Conservation (phyloP, 2,113 vertebrate species). For the Sylvilagus bachmani region DNA sequence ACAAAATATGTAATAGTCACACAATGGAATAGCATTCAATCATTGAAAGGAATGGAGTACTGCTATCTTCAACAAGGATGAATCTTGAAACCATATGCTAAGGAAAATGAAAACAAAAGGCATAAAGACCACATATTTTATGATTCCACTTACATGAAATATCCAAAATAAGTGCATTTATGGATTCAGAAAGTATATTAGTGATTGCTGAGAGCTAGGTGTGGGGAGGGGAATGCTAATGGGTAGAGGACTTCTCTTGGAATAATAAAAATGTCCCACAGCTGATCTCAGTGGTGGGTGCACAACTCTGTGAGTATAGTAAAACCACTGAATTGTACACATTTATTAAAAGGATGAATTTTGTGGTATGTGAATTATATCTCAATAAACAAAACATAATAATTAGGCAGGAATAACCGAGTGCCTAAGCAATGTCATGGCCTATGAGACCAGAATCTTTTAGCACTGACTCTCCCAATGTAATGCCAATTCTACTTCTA, state of each 20-base stretch:
- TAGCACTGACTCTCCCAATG: not conserved
- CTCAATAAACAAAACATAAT: constrained; percentile 29
- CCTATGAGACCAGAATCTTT: not conserved
- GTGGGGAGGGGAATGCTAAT: not conserved
- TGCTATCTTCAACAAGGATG: not conserved
- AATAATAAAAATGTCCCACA: not conserved
- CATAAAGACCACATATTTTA: not conserved
- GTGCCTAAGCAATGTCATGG: constrained; percentile 19
- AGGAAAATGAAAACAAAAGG: not conserved
- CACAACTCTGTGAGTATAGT: not conserved
- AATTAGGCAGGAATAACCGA: not conserved
- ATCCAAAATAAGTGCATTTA: not conserved
- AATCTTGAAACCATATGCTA: not conserved
- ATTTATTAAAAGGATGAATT: not conserved
- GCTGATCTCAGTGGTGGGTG: not conserved
- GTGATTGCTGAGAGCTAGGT: not conserved
- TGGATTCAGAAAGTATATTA: not conserved
- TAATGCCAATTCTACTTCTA: not conserved
- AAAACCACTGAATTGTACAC: not conserved
- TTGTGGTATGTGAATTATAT: not conserved
- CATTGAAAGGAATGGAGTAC: not conserved
- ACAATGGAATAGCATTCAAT: not conserved
- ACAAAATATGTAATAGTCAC: not conserved
- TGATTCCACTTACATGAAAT: not conserved
- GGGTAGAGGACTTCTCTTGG: not conserved